These are phyloP conservation scores for Hypolimnas misippus DNA, from an alignment of 2,888 invertebrate genomes.

Conservation along the genomic window DNA sequence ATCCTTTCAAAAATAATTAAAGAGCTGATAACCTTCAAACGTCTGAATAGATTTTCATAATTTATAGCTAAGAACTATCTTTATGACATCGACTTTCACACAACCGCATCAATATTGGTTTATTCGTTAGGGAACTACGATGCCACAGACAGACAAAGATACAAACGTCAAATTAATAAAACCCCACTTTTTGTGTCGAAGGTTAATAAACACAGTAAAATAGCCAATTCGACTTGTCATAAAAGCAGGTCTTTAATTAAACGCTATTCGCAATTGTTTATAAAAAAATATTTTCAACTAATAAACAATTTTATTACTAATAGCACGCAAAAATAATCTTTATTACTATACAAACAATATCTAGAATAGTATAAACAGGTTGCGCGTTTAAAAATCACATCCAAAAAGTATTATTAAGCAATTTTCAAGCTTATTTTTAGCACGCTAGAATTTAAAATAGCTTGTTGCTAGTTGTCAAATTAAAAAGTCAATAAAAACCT, in stretches of 20 bases:
- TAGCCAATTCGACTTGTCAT: not conserved
- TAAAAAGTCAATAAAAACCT: conserved; percentile 18
- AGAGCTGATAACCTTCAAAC: too few species aligned
- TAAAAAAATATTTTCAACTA: not conserved
- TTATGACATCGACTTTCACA: too few species aligned
- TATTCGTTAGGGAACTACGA: too few species aligned
- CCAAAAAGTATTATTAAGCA: not conserved
- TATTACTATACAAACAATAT: not conserved
- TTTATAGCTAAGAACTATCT: too few species aligned
- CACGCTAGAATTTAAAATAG: not conserved
- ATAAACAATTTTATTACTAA: not conserved
- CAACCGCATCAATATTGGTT: too few species aligned
- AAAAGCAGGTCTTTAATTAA: not conserved
- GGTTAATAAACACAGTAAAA: not conserved
- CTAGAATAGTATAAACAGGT: not conserved
- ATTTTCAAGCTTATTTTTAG: not conserved
- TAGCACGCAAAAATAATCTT: not conserved
- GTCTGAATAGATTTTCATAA: too few species aligned
- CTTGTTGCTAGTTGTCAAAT: not conserved
- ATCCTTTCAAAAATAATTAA: too few species aligned
- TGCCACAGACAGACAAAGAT: too few species aligned
- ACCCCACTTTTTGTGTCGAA: too few species aligned
- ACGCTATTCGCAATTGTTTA: not conserved
- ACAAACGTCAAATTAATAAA: too few species aligned
- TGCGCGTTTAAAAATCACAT: not conserved